Base-by-base conservation (phyloP, 1,140 invertebrate genomes). In the Sitobion miscanthi region DNA sequence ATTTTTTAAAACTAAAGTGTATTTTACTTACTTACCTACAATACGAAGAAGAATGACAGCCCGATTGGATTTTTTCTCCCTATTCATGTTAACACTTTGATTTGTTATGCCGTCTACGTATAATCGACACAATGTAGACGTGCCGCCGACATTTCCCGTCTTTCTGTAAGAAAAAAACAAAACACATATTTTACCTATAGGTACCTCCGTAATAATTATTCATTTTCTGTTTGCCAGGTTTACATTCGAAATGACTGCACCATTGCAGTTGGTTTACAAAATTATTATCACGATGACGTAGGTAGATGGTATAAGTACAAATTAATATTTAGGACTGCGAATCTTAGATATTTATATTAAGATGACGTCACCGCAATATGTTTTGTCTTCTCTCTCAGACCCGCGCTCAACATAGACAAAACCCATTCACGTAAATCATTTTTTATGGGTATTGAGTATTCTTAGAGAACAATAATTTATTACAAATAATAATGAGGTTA, bases 91-190 rank as follows among this genome's bases (percentile, higher is more conserved):
- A 86, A 86, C 45, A 87, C 25, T 49, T 20, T 21, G 25, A 49
- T 49, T 87, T 87, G 49, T 87, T 87, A 87, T 87, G 86, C 86
- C 47, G 30, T 21, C 45, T 87, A 49, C 86, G 86, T 87, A 35
- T 87, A 52, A 87, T 87, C 86, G 30, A 52, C 86, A 87, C 86
- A 87, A 87, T 87, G 86, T 47, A 49, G 9, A 87, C 86, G 86
- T 87, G 86, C 86, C 86, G 47, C 86, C 86, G 86, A 87, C 47
- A 49, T 87, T 49, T 87, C 86, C 86, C 86, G 86, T 87, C 86
- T 35, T 87, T 87, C 83, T 42, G 30, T 52, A 87, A 87, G 7
- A 49, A 49, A 45, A 47, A 85, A 45, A 85, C 57, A 45, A 42
- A 30, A 86, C 38, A 47, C 85, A 86, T 47, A 86, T 47, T 47